A percentile compares a stretch with the other conserved stretches of the same genome.
Conservation (phyloP, 2,797 vertebrate species). For the Xiphophorus birchmanni region DNA sequence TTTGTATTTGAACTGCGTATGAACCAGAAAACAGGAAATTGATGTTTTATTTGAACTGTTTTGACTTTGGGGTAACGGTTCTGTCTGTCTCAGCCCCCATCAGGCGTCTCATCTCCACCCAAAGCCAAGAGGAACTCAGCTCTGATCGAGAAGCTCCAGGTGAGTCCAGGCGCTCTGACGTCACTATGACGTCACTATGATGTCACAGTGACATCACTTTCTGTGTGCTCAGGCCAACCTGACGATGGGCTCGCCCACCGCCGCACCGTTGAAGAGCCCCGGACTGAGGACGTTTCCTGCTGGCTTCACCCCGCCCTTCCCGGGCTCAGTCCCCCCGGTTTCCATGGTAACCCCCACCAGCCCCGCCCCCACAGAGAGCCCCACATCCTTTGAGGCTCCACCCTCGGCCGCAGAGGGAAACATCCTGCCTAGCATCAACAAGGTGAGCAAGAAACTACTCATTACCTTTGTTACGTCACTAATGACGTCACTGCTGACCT, state of each 20-base stretch:
- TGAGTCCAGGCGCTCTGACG: conserved; percentile 36
- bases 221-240: conserved; percentile 72
- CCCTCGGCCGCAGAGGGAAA: conserved; percentile 58
- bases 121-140: conserved; percentile 79
- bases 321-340: background rate
- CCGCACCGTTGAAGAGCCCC: conserved; percentile 71
- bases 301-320: conserved; percentile 35
- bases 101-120: conserved; percentile 41
- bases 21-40: background rate
- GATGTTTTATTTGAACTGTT: background rate
- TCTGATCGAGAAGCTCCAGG: conserved; percentile 83
- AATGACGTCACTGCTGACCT: background rate
- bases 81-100: conserved; percentile 42
- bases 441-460: conserved; percentile 56
- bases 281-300: conserved; percentile 59
- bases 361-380: conserved; percentile 50
- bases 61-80: conserved; percentile 1
- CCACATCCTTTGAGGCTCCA: conserved; percentile 75
- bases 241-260: conserved; percentile 54
- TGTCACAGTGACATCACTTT: conserved; percentile 12
- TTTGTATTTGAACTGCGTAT: too few relatives aligned
- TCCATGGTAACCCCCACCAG: conserved; percentile 30
- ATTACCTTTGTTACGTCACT: background rate
- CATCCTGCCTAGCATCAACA: conserved; percentile 72
- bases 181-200: background rate